Evolutionary conservation across 2,888 invertebrate genomes (phyloP).

Genomic region (Meiosimyza platycephala): DNA sequence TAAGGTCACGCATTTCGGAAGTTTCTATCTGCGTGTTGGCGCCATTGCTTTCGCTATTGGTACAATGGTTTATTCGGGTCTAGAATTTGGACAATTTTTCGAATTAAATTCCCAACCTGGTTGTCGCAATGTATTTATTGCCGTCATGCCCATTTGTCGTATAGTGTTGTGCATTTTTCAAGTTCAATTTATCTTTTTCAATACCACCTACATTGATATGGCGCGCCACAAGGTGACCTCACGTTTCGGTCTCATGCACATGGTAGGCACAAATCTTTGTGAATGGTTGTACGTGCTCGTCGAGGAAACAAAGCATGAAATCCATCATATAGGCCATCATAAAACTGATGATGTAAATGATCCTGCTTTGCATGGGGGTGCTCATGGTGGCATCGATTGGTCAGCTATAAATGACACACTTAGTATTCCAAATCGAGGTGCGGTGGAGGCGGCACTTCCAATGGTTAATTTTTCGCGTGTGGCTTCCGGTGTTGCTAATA

Average conservation of each 20-base stretch:
- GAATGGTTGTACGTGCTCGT: constrained; percentile 92
- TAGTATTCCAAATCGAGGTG: constrained; percentile 39
- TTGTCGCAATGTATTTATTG: constrained; percentile 75
- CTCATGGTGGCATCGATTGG: constrained; percentile 53
- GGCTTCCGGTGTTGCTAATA: neutral
- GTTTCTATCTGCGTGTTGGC: constrained; percentile 87
- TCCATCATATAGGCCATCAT: constrained; percentile 75
- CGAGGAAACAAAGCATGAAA: constrained; percentile 89
- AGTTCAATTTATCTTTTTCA: constrained; percentile 94
- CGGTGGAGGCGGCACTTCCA: neutral
- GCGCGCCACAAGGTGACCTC: constrained; percentile 78
- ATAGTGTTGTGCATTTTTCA: constrained; percentile 88
- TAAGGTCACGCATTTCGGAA: constrained; percentile 76
- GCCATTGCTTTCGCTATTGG: constrained; percentile 74
- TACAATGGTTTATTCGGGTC: constrained; percentile 78
- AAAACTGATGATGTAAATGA: constrained; percentile 46
- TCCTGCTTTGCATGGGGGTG: constrained; percentile 39
- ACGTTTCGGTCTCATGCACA: constrained; percentile 92
- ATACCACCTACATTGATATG: constrained; percentile 80
- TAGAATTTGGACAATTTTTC: constrained; percentile 81
- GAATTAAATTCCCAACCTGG: constrained; percentile 72
- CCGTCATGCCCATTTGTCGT: constrained; percentile 84
- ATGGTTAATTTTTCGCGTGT: neutral
- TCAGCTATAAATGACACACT: constrained; percentile 53
- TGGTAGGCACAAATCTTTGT: constrained; percentile 90